Percentiles rank a stretch among this genome's conserved stretches.
These are phyloP conservation scores for Perdita meconis DNA, from an alignment of 2,888 invertebrate species.

Conservation along the genomic window DNA sequence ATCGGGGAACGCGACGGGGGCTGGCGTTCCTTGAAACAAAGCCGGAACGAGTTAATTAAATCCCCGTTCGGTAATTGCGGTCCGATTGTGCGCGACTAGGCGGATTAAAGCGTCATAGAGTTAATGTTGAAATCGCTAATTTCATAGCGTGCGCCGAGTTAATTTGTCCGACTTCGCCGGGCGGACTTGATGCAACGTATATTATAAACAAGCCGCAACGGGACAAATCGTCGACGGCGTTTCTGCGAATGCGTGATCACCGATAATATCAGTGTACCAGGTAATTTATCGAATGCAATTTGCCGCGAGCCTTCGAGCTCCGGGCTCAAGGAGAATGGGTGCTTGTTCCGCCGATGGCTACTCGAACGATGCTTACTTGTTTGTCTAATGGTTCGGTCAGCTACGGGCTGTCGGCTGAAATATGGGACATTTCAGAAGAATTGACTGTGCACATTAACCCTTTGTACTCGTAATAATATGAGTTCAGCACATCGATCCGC, in stretches of 20 bases:
- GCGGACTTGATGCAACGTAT: slow-evolving; percentile 34
- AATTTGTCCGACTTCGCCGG: slow-evolving; percentile 41
- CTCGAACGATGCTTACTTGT: background rate
- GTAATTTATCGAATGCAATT: slow-evolving; percentile 37
- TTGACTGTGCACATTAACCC: too few species aligned
- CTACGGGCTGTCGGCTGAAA: too few species aligned
- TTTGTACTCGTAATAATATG: too few species aligned
- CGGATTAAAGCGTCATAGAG: slow-evolving; percentile 43
- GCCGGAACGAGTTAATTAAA: slow-evolving; percentile 60
- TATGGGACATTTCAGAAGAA: too few species aligned
- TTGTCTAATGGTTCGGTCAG: too few species aligned
- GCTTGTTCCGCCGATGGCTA: too few species aligned
- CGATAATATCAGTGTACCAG: background rate
- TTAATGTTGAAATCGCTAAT: slow-evolving; percentile 59
- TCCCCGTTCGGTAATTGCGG: slow-evolving; percentile 38
- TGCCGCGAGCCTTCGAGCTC: background rate
- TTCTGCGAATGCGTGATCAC: slow-evolving; percentile 38
- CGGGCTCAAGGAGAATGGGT: background rate
- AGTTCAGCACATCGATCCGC: too few species aligned
- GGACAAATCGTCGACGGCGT: slow-evolving; percentile 19
- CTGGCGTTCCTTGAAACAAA: slow-evolving; percentile 34
- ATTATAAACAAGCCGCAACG: slow-evolving; percentile 37
- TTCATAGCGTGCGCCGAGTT: slow-evolving; percentile 43
- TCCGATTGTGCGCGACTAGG: slow-evolving; percentile 41
- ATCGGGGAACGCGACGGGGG: slow-evolving; percentile 6